Evolutionary conservation across 2,888 invertebrate genomes (phyloP), one percentile per base, ranked within the genome.

Genomic region (Dasypogon diadema): DNA sequence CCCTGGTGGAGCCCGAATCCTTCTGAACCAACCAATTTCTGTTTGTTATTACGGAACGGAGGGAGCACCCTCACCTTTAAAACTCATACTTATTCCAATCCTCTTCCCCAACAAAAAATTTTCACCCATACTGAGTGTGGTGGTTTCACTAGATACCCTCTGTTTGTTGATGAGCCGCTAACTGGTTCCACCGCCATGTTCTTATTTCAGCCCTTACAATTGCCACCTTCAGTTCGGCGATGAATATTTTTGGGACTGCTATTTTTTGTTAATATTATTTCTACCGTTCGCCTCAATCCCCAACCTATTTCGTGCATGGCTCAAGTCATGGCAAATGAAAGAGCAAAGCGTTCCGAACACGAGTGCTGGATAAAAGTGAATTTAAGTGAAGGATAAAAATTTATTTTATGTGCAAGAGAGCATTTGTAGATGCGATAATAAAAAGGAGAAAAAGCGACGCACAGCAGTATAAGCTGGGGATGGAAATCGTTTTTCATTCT

Each of bases 371-470:
- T 73, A 34, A 42, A 73, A 56, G 74, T 74, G 34, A 74, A 26
- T 37, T 18, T 74, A 58, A 37, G 22, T 74, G 26, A 14, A 74
- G 74, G 74, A 74, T 74, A 74, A 46, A 74, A 74, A 74, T 74
- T 74, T 74, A 74, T 74, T 74, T 74, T 74, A 74, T 74, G 74
- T 74, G 37, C 42, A 74, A 73, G 58, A 58, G 24, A 58, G 46
- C 46, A 58, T 58, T 74, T 46, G 37, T 34, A 21, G 58, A 58
- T 22, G 74, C 24, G 68, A 68, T 58, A 58, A 74, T 56, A 74
- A 74, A 55, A 56, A 56, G 46, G 46, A 34, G 34, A 73, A 34
- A 58, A 58, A 37, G 37, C 42, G 63, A 42, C 37, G 21, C 10
- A 30, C 18, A 18, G 21, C 12, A 10, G 34, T 30, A 37, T 37